These are phyloP conservation scores for Oryzias dopingdopingensis DNA, from an alignment of 2,797 vertebrate genomes.

Conservation along the genomic window DNA sequence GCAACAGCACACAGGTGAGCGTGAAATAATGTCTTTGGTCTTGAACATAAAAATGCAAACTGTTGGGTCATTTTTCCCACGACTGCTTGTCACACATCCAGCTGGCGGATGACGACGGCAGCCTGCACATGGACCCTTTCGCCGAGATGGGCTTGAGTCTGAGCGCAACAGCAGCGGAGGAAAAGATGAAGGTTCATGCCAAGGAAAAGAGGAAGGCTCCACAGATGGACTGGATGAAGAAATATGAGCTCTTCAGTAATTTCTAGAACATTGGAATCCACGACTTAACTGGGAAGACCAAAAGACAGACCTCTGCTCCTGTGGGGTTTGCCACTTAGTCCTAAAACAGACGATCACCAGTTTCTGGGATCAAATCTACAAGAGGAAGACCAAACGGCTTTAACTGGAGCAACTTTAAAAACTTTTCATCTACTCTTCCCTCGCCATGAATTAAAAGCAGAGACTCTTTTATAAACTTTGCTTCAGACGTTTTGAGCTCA, in stretches of 20 bases:
- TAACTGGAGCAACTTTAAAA: slow-evolving; percentile 30
- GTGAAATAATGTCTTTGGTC: slow-evolving; percentile 1
- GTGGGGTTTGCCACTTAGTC: slow-evolving; percentile 6
- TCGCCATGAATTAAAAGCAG: slow-evolving; percentile 8
- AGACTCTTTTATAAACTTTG: slow-evolving; percentile 9
- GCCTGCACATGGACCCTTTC: slow-evolving; percentile 82
- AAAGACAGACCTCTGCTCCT: slow-evolving; percentile 22
- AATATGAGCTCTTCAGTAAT: slow-evolving; percentile 96
- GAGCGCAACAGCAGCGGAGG: slow-evolving; percentile 92
- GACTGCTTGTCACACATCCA: slow-evolving; percentile 19
- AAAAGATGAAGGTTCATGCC: slow-evolving; percentile 91
- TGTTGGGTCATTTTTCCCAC: slow-evolving; percentile 8
- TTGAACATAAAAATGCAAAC: slow-evolving; percentile 9
- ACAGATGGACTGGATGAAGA: slow-evolving; percentile 98
- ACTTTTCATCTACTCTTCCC: slow-evolving; percentile 3
- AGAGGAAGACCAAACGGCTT: slow-evolving; percentile 27
- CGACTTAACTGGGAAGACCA: slow-evolving; percentile 8
- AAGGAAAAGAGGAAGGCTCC: slow-evolving; percentile 92
- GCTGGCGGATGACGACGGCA: slow-evolving; percentile 67
- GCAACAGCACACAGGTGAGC: slow-evolving; percentile 81
- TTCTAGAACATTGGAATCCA: slow-evolving; percentile 78
- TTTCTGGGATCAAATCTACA: slow-evolving; percentile 37
- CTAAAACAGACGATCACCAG: slow-evolving; percentile 16
- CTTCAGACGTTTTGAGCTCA: not conserved
- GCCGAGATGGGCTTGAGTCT: slow-evolving; percentile 88